Conservation (phyloP, 2,797 vertebrate genomes). For the Clarias pachynema region DNA sequence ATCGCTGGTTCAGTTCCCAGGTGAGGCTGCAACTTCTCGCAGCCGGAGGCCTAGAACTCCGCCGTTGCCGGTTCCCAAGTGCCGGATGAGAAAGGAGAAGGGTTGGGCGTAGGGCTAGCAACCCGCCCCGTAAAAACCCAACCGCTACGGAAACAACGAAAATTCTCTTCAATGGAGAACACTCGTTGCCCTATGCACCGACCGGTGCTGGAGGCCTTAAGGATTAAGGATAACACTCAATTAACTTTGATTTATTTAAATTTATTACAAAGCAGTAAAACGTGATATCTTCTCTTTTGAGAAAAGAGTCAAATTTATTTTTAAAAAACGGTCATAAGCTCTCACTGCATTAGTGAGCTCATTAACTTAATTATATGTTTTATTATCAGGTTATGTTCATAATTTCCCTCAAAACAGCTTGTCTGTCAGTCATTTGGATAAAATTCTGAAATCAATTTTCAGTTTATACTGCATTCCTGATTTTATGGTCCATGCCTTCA, state of each 20-base stretch:
- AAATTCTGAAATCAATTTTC: slow-evolving; percentile 46
- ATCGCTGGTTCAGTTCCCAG: no score
- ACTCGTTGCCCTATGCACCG: no score
- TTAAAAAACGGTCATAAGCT: background rate
- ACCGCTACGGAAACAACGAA: no score
- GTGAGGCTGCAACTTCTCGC: no score
- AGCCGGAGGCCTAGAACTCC: no score
- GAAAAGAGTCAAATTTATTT: no score
- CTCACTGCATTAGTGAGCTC: slow-evolving; percentile 2
- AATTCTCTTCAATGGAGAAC: no score
- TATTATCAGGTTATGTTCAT: slow-evolving; percentile 26
- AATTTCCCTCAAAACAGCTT: background rate
- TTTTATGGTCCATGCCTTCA: slow-evolving; percentile 6
- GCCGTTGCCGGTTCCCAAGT: no score
- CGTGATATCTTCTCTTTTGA: background rate
- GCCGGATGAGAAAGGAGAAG: no score
- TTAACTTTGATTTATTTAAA: background rate
- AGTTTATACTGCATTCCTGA: slow-evolving; percentile 31
- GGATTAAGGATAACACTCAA: background rate
- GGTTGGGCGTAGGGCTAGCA: no score
- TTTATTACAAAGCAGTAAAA: background rate
- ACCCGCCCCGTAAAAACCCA: no score
- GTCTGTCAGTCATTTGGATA: slow-evolving; percentile 19
- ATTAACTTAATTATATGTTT: slow-evolving; percentile 2
- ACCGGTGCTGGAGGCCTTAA: no score